phyloP scores from a whole-genome alignment of 2,797 vertebrate genomes.

The Diceros bicornis region DNA sequence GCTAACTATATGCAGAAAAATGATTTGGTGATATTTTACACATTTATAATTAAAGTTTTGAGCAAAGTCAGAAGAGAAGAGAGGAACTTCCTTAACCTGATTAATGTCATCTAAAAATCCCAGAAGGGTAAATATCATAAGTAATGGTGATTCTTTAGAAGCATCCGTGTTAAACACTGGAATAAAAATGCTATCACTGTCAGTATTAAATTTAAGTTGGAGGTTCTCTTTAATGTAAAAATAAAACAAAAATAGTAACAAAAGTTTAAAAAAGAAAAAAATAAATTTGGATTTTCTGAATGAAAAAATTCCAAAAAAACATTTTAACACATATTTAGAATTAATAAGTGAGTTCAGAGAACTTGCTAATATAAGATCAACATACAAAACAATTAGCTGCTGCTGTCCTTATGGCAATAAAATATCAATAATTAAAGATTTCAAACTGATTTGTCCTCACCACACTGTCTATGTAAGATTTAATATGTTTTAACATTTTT shows the following conservation, averaged over 20 bases:
- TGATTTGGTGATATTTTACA: neutral
- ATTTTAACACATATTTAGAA: neutral
- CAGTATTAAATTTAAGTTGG: constrained; percentile 14
- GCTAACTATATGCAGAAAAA: neutral
- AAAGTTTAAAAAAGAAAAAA: neutral
- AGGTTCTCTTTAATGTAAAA: neutral
- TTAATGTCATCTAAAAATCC: neutral
- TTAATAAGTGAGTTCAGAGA: neutral
- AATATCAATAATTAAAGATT: neutral
- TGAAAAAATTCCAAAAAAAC: neutral
- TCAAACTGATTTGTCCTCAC: neutral
- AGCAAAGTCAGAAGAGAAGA: neutral
- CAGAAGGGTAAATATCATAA: neutral
- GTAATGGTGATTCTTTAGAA: neutral
- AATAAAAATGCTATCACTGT: neutral
- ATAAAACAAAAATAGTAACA: neutral
- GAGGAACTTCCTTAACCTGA: neutral
- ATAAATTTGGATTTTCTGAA: neutral
- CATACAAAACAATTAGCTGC: neutral
- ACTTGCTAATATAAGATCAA: neutral
- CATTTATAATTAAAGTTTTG: neutral
- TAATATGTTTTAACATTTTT: constrained; percentile 13
- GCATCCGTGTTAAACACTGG: neutral
- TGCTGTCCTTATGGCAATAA: neutral
- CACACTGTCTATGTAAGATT: neutral